Evolutionary conservation across 2,888 invertebrate genomes (phyloP).

Genomic region (Hylaea fasciaria): DNA sequence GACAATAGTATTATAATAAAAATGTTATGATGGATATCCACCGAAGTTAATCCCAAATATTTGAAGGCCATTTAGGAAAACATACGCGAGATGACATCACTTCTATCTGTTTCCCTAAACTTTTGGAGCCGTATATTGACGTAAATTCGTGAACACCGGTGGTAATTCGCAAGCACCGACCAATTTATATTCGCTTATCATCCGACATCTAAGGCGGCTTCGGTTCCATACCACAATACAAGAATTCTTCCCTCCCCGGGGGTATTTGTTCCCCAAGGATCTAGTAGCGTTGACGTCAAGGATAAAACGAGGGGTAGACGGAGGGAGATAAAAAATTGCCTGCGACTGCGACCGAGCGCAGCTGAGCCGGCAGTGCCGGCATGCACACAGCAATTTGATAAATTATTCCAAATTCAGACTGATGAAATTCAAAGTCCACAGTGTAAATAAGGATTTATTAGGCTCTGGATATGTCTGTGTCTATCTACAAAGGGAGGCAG

Average conservation of each 20-base stretch:
- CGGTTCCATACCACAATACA: constrained; percentile 62
- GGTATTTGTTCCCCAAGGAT: constrained; percentile 68
- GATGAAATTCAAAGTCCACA: constrained; percentile 64
- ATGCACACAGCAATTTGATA: constrained; percentile 79
- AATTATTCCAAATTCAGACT: constrained; percentile 75
- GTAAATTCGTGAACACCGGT: constrained; percentile 28
- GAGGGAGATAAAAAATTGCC: constrained; percentile 76
- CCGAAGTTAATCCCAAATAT: too few species aligned
- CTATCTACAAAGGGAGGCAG: too few species aligned
- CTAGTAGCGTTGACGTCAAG: constrained; percentile 61
- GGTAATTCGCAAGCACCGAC: constrained; percentile 44
- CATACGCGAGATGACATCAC: too few species aligned
- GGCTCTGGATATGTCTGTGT: too few species aligned
- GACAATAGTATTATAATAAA: too few species aligned
- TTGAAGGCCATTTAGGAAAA: too few species aligned
- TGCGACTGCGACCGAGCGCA: constrained; percentile 66
- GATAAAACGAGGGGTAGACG: constrained; percentile 40
- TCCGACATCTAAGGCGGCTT: constrained; percentile 59
- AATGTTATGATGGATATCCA: too few species aligned
- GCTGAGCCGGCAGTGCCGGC: constrained; percentile 67
- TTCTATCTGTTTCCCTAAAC: too few species aligned
- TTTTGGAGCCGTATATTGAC: background rate
- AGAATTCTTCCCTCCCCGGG: constrained; percentile 60
- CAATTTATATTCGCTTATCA: constrained; percentile 57
- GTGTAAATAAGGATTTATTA: too few species aligned